Conservation (phyloP, 2,797 vertebrate genomes). For the Basileuterus tristriatus region DNA sequence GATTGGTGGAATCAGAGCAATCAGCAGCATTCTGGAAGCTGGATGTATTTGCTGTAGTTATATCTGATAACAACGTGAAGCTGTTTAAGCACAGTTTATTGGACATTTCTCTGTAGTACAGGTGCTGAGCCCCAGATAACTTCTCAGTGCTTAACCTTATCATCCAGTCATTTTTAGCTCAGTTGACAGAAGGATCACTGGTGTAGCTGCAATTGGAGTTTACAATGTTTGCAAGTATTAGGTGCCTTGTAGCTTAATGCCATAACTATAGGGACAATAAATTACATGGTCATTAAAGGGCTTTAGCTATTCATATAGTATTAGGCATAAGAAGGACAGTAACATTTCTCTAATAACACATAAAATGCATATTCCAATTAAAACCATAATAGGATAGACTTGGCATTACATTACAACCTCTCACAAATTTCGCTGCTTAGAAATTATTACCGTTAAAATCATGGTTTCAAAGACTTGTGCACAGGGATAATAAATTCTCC, state of each 20-base stretch:
- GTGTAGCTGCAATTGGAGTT: conserved; percentile 55
- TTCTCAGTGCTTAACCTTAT: conserved; percentile 49
- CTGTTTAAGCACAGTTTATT: conserved; percentile 20
- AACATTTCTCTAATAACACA: conserved; percentile 42
- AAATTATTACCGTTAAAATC: conserved; percentile 61
- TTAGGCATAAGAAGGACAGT: conserved; percentile 44
- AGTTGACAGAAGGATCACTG: conserved; percentile 62
- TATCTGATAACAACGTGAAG: conserved; percentile 26
- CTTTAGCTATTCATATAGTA: conserved; percentile 40
- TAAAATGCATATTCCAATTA: conserved; percentile 68
- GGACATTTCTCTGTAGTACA: conserved; percentile 53
- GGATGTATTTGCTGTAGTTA: conserved; percentile 48
- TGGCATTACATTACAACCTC: conserved; percentile 47
- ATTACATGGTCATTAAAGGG: conserved; percentile 24
- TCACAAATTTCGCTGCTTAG: conserved; percentile 44
- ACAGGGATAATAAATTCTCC: conserved; percentile 62
- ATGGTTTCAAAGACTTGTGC: conserved; percentile 40
- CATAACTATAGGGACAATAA: conserved; percentile 52
- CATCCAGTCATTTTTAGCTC: conserved; percentile 34
- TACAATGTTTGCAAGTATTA: conserved; percentile 64
- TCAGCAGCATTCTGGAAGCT: conserved; percentile 36
- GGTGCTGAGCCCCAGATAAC: conserved; percentile 36
- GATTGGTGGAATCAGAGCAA: conserved; percentile 14
- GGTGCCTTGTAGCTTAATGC: conserved; percentile 62
- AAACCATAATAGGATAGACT: conserved; percentile 64